Conservation (phyloP, 30 jellyfish, hydroid and myxozoan species). For the Catostylus mosaicus region DNA sequence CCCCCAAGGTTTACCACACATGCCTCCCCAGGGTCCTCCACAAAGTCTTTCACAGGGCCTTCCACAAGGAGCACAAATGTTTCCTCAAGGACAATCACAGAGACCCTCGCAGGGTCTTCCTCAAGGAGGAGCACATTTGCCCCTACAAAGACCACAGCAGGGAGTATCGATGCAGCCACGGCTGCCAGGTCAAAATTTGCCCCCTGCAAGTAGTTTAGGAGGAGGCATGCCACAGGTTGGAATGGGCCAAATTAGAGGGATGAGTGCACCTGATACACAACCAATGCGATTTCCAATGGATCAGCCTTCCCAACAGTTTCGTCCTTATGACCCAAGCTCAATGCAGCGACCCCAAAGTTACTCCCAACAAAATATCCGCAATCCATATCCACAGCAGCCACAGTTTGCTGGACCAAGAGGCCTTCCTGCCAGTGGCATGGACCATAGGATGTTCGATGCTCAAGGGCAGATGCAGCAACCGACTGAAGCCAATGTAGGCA, state of each 20-base stretch:
- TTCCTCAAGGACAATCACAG: neutral
- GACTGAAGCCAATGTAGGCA: constrained; percentile 6
- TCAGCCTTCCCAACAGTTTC: constrained; percentile 10
- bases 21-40: neutral
- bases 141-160: constrained; percentile 23
- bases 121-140: constrained; percentile 4
- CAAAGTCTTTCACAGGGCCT: neutral
- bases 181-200: constrained; percentile 8
- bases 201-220: constrained; percentile 9
- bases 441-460: neutral
- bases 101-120: neutral
- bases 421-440: constrained; percentile 22
- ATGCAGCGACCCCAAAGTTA: constrained; percentile 22
- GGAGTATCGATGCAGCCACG: constrained; percentile 5
- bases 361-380: constrained; percentile 13
- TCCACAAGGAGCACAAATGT: constrained; percentile 2
- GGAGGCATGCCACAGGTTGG: constrained; percentile 14
- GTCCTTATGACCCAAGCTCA: neutral
- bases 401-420: constrained; percentile 9
- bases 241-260: constrained; percentile 13
- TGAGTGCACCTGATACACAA: neutral
- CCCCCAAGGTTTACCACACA: neutral
- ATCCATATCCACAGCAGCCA: constrained; percentile 11
- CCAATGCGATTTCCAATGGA: neutral
- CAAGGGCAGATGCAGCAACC: constrained; percentile 34